Evolutionary conservation across 37 sponge, comb jelly and placozoan species (phyloP).

Genomic region (Eunapius fragilis): DNA sequence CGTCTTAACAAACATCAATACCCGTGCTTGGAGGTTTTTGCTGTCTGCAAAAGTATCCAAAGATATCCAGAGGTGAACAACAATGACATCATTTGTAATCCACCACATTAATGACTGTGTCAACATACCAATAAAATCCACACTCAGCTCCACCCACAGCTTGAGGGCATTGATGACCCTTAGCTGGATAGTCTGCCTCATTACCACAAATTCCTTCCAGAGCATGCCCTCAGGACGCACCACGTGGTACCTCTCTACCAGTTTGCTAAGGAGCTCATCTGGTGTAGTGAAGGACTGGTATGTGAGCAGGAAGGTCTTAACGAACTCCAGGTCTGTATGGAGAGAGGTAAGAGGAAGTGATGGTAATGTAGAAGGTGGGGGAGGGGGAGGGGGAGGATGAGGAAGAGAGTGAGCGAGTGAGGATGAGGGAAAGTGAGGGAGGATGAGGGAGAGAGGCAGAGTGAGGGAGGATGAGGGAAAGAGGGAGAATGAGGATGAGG

Average conservation of each 20-base stretch:
- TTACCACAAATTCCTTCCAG: constrained; percentile 64
- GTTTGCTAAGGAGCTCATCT: constrained; percentile 79
- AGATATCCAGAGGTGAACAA: background rate
- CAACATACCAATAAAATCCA: constrained; percentile 79
- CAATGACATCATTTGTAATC: background rate
- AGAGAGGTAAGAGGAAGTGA: background rate
- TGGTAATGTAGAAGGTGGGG: background rate
- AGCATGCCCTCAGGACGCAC: constrained; percentile 71
- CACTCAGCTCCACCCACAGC: constrained; percentile 88
- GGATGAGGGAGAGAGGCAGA: background rate
- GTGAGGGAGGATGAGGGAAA: background rate
- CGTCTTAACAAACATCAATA: constrained; percentile 70
- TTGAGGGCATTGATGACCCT: constrained; percentile 92
- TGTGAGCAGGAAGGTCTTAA: constrained; percentile 89
- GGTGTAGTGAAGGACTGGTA: constrained; percentile 94
- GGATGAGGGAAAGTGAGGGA: too few relatives aligned
- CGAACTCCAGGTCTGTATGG: constrained; percentile 84
- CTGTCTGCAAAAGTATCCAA: constrained; percentile 58
- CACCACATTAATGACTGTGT: too few relatives aligned
- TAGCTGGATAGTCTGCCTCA: constrained; percentile 88
- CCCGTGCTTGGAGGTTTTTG: constrained; percentile 54
- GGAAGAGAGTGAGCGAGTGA: background rate
- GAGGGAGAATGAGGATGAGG: too few relatives aligned
- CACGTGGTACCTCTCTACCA: constrained; percentile 92
- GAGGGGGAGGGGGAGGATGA: background rate